phyloP scores from a whole-genome alignment of 2,797 vertebrate genomes.

The Premnoplex brunnescens region DNA sequence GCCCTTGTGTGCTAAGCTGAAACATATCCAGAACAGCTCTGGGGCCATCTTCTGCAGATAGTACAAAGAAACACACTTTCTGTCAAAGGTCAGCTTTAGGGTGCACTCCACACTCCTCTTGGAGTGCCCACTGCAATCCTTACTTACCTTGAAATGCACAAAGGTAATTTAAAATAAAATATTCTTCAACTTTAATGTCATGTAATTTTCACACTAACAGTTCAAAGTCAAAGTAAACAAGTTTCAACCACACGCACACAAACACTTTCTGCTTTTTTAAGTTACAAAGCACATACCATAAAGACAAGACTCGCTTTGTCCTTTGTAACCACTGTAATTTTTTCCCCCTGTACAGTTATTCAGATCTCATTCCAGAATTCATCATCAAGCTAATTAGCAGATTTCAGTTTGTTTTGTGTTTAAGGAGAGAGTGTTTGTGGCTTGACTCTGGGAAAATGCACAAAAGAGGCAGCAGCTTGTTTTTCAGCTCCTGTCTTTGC shows the following conservation, averaged over 20 bases:
- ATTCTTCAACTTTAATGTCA: neutral
- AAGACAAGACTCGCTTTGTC: neutral
- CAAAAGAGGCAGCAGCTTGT: neutral
- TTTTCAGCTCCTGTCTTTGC: conserved; percentile 45
- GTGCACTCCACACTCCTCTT: neutral
- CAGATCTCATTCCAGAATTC: conserved; percentile 45
- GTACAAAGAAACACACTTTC: neutral
- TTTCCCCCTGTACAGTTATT: neutral
- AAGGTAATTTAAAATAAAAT: neutral
- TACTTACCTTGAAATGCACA: neutral
- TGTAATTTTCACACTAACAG: neutral
- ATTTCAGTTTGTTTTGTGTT: conserved; percentile 23
- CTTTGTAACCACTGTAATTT: neutral
- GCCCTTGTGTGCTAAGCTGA: neutral
- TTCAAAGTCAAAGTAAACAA: conserved; percentile 15
- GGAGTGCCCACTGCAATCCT: neutral
- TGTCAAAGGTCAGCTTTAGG: neutral
- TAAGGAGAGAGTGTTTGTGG: conserved; percentile 10
- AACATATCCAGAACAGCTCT: neutral
- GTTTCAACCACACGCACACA: conserved; percentile 20
- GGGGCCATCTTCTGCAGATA: neutral
- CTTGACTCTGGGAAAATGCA: conserved; percentile 46
- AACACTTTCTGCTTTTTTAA: neutral
- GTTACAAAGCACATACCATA: neutral
- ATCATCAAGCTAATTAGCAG: conserved; percentile 29